phyloP scores from a whole-genome alignment of 1,140 invertebrate genomes.

The Hyles vespertilio region DNA sequence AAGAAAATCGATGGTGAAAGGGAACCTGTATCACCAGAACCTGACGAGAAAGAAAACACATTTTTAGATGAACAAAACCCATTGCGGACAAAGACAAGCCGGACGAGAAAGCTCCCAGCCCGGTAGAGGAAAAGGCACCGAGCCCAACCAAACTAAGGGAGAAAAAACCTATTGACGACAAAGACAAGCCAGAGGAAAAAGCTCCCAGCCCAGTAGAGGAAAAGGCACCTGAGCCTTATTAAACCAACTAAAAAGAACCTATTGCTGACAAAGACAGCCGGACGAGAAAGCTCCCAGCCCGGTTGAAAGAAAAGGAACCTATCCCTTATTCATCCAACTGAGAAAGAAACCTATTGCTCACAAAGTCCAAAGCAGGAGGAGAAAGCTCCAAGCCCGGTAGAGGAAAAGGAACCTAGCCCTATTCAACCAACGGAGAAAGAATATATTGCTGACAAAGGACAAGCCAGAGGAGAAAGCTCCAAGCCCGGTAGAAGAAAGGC shows the following conservation, averaged over 20 bases:
- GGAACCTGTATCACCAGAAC: not conserved
- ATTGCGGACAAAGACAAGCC: too few relatives aligned
- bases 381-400: too few relatives aligned
- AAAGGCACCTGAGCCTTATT: too few relatives aligned
- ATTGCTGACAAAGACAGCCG: too few relatives aligned
- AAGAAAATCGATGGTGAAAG: conserved; percentile 36
- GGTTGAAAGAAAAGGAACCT: not conserved
- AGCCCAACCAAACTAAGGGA: conserved; percentile 5
- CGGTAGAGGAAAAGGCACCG: not conserved
- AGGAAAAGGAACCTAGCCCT: conserved; percentile 1
- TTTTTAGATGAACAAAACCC: too few relatives aligned
- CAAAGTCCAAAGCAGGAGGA: conserved; percentile 1
- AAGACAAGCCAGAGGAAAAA: too few relatives aligned
- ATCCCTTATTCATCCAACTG: not conserved
- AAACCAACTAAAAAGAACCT: too few relatives aligned
- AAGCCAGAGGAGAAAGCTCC: conserved; percentile 8
- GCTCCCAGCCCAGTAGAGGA: too few relatives aligned
- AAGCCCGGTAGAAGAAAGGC: conserved; percentile 8
- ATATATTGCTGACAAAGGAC: not conserved
- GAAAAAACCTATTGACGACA: not conserved
- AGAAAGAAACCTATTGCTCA: conserved; percentile 1
- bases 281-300: too few relatives aligned
- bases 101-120: too few relatives aligned
- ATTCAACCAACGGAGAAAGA: not conserved
- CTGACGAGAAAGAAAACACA: too few relatives aligned